Evolutionary conservation across 92 coral and sea anemone genomes (phyloP).

Genomic region (Desmophyllum pertusum): DNA sequence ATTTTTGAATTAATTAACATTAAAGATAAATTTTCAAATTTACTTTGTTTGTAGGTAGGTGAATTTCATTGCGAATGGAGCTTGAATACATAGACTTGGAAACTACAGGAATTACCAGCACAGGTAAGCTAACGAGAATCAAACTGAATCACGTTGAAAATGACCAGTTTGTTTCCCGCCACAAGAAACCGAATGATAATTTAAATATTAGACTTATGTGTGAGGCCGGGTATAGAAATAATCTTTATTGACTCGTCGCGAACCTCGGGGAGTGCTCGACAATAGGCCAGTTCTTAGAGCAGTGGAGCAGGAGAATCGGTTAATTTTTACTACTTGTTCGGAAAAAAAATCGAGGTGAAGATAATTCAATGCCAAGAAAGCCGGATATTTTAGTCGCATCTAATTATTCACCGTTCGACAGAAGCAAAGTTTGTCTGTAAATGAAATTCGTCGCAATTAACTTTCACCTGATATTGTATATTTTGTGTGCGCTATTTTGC

Average conservation of each 20-base stretch:
- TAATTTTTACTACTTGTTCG: neutral
- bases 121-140: conserved; percentile 63
- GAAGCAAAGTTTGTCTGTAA: conserved; percentile 27
- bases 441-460: conserved; percentile 44
- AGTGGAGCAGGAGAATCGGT: neutral
- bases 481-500: conserved; percentile 16
- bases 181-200: conserved; percentile 19
- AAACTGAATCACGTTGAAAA: neutral
- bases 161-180: neutral
- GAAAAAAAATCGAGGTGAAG: neutral
- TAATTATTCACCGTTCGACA: conserved; percentile 16
- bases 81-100: conserved; percentile 86
- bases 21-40: conserved; percentile 50
- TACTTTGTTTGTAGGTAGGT: conserved; percentile 37
- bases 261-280: conserved; percentile 25
- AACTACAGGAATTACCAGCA: conserved; percentile 80
- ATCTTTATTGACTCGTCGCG: conserved; percentile 42
- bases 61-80: conserved; percentile 66
- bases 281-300: conserved; percentile 5
- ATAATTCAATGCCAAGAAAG: neutral
- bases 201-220: conserved; percentile 44
- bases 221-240: conserved; percentile 45
- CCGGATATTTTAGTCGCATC: neutral
- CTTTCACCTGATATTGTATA: conserved; percentile 12
- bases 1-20: conserved; percentile 67